Percentiles rank a stretch among this genome's conserved stretches.
Evolutionary conservation across 2,113 vertebrate species (phyloP).

Genomic region (Telmatochromis sp.): DNA sequence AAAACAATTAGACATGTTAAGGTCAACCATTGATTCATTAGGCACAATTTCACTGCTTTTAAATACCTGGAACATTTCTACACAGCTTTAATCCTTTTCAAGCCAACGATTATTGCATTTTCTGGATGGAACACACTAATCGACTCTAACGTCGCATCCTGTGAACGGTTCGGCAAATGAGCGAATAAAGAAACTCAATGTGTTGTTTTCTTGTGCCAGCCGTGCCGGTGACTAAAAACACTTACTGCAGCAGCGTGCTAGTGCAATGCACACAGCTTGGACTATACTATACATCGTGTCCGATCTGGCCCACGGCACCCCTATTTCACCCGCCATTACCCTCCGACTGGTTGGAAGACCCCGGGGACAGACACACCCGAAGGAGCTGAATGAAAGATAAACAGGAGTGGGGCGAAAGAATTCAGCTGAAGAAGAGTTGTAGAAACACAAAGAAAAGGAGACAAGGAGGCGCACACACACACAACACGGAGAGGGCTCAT

Average conservation of each 20-base stretch:
- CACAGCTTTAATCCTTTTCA: background rate
- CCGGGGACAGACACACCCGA: background rate
- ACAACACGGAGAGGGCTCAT: background rate
- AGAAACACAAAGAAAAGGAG: background rate
- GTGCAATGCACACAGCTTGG: background rate
- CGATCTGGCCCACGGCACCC: slow-evolving; percentile 47
- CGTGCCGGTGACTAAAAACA: background rate
- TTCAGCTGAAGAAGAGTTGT: background rate
- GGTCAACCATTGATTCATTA: background rate
- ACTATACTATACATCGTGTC: slow-evolving; percentile 32
- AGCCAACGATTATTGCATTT: background rate
- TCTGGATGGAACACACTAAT: background rate
- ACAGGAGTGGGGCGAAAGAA: background rate
- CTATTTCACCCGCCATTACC: slow-evolving; percentile 72
- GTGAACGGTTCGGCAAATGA: background rate
- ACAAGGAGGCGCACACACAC: background rate
- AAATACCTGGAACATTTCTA: background rate
- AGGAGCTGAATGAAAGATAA: slow-evolving; percentile 40
- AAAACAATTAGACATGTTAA: background rate
- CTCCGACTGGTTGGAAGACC: slow-evolving; percentile 17
- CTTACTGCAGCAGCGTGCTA: background rate
- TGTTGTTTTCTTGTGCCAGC: background rate
- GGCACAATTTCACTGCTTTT: background rate
- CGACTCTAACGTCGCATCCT: background rate
- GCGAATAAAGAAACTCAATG: background rate